Percentiles rank a stretch among this genome's conserved stretches.
These are phyloP conservation scores for Microcebus murinus DNA, from an alignment of 2,113 vertebrate species.

Conservation along the genomic window DNA sequence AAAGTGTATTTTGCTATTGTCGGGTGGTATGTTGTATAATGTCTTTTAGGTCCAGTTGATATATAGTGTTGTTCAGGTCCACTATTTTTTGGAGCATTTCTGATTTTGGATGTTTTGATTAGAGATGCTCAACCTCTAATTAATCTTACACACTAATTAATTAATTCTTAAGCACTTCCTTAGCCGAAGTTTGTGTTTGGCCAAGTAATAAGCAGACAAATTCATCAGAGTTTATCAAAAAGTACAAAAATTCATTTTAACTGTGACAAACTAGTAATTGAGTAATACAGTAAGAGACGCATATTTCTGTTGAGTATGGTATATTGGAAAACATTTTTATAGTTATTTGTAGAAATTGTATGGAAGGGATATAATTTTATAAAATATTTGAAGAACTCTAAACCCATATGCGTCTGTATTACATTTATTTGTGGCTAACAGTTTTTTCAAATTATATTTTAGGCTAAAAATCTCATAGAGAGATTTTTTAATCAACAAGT, in stretches of 20 bases:
- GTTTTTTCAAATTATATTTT: conserved; percentile 60
- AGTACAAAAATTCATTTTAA: background rate
- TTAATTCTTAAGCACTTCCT: background rate
- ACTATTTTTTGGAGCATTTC: background rate
- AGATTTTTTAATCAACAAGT: conserved; percentile 81
- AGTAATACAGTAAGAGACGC: background rate
- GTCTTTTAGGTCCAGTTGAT: background rate
- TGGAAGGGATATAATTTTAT: background rate
- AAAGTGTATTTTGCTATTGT: background rate
- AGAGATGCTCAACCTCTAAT: background rate
- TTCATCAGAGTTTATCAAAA: background rate
- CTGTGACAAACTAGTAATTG: background rate
- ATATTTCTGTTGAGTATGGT: background rate
- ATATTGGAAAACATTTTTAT: background rate
- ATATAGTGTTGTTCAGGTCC: background rate
- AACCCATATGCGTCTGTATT: background rate
- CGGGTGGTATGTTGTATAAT: background rate
- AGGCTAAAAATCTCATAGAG: conserved; percentile 81
- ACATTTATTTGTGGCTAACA: background rate
- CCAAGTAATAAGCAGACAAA: background rate
- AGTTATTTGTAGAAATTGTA: background rate
- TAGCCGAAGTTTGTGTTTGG: background rate
- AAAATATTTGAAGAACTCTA: background rate
- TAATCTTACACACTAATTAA: no score
- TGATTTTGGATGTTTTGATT: background rate